Evolutionary conservation across 2,113 vertebrate species (phyloP).

Genomic region (Guaruba guarouba): DNA sequence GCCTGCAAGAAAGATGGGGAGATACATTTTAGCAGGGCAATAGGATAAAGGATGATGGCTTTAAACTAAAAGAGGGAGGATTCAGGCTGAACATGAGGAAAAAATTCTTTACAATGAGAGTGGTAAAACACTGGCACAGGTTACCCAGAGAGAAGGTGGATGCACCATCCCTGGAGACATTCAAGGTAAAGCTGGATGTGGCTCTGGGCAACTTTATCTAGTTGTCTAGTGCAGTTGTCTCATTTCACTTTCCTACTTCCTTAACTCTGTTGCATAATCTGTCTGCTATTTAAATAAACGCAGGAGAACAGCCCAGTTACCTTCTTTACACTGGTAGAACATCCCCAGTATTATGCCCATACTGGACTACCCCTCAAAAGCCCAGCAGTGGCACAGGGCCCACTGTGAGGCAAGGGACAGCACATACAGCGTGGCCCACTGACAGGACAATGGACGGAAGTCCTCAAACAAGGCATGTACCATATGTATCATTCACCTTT

Average conservation of each 20-base stretch:
- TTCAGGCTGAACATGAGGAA: neutral
- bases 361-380: neutral
- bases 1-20: neutral
- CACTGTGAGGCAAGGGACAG: accelerated
- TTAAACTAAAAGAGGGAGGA: neutral
- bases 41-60: neutral
- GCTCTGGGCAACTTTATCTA: neutral
- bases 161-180: neutral
- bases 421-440: accelerated
- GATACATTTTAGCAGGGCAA: neutral
- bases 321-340: accelerated
- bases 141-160: neutral
- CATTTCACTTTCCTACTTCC: neutral
- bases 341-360: accelerated
- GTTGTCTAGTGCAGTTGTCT: neutral
- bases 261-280: neutral
- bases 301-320: neutral
- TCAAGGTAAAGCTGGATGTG: neutral
- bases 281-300: neutral
- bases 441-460: neutral
- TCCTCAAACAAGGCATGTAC: neutral
- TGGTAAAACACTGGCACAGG: neutral
- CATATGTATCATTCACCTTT: accelerated
- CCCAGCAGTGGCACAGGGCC: accelerated
- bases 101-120: neutral